These are phyloP conservation scores for Oscheius onirici DNA, from an alignment of 2,888 invertebrate species.

Conservation along the genomic window DNA sequence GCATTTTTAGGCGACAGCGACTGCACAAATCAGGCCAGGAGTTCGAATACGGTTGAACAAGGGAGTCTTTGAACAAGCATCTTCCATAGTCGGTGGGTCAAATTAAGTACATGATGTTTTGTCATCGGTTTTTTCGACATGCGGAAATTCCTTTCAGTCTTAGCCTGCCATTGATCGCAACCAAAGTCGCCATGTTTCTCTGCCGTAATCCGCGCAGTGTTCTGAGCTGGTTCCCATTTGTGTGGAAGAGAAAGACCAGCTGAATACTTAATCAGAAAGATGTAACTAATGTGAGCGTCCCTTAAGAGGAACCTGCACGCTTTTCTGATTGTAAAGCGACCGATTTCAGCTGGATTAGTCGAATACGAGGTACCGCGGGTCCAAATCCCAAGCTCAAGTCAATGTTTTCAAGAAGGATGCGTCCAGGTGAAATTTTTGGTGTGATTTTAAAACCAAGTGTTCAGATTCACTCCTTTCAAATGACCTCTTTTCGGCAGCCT, in stretches of 20 bases:
- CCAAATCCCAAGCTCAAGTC: constrained; percentile 63
- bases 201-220: constrained; percentile 30
- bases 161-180: constrained; percentile 25
- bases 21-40: constrained; percentile 43
- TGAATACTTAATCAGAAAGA: constrained; percentile 11
- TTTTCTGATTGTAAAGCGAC: constrained; percentile 10
- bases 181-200: constrained; percentile 26
- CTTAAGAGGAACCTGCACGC: not conserved
- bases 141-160: constrained; percentile 2
- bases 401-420: constrained; percentile 70
- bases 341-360: constrained; percentile 64
- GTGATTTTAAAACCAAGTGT: no score
- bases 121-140: not conserved
- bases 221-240: constrained; percentile 27
- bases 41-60: constrained; percentile 60
- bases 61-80: constrained; percentile 60
- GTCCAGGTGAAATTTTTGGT: constrained; percentile 52
- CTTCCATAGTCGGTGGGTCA: constrained; percentile 57
- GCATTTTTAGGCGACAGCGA: constrained; percentile 11
- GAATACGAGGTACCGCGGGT: constrained; percentile 66
- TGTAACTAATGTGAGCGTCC: no score
- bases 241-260: constrained; percentile 16
- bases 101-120: not conserved
- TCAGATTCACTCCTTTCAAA: constrained; percentile 54
- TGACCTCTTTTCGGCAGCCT: constrained; percentile 57